These are phyloP conservation scores for Callyntrura guangdongensis DNA, from an alignment of 2,888 invertebrate species.

Conservation along the genomic window DNA sequence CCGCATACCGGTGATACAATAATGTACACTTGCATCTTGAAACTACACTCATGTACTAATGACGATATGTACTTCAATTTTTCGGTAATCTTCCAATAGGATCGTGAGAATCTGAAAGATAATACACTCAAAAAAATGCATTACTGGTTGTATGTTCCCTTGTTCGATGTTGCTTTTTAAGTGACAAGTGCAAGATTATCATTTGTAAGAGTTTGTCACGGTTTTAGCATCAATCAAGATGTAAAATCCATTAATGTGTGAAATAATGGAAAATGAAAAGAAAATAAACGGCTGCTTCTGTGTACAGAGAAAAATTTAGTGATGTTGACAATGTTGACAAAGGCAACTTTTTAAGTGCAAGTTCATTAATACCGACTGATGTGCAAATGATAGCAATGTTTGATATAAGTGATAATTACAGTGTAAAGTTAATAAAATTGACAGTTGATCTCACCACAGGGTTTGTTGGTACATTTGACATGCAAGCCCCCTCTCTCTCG, in stretches of 20 bases:
- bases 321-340: too few relatives aligned
- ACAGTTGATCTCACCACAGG: not conserved
- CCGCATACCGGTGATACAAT: not conserved
- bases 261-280: not conserved
- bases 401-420: slow-evolving; percentile 32
- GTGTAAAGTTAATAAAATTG: slow-evolving; percentile 38
- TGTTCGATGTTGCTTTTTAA: not conserved
- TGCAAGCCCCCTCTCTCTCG: not conserved
- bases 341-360: not conserved
- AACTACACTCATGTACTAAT: not conserved
- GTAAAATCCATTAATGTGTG: slow-evolving; percentile 53
- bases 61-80: not conserved
- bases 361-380: not conserved
- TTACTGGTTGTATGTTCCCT: not conserved
- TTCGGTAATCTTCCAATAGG: slow-evolving; percentile 48
- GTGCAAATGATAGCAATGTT: not conserved
- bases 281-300: not conserved
- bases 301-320: not conserved
- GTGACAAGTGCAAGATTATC: not conserved
- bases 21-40: slow-evolving; percentile 1
- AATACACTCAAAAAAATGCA: too few relatives aligned
- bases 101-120: slow-evolving; percentile 68
- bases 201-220: slow-evolving; percentile 10
- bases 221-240: slow-evolving; percentile 52
- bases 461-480: not conserved